A percentile compares a stretch with the other conserved stretches of the same genome.
These are phyloP conservation scores for Zapornia atra DNA, from an alignment of 2,113 vertebrate genomes.

Conservation along the genomic window DNA sequence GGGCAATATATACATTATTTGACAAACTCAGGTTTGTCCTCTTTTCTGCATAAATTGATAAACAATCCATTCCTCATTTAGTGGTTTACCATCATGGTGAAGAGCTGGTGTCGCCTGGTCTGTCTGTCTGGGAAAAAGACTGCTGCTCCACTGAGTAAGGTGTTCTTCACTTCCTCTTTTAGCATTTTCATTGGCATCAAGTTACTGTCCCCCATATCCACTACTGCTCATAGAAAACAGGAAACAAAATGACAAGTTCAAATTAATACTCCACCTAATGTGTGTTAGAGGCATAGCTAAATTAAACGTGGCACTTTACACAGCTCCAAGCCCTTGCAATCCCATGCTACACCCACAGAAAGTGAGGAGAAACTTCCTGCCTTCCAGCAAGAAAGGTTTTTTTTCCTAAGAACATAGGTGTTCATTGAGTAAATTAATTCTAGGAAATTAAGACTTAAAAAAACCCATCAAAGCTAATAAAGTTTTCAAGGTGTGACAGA, in stretches of 20 bases:
- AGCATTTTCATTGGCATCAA: conserved; percentile 77
- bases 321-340: not conserved
- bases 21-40: not conserved
- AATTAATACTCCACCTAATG: not conserved
- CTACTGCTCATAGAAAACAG: conserved; percentile 79
- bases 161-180: conserved; percentile 88
- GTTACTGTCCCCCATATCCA: conserved; percentile 82
- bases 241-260: not conserved
- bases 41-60: not conserved
- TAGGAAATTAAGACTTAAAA: not conserved
- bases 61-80: not conserved
- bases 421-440: not conserved
- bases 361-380: not conserved
- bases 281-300: not conserved
- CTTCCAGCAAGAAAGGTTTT: not conserved
- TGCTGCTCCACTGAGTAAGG: conserved; percentile 91
- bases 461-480: not conserved
- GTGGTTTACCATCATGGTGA: conserved; percentile 90
- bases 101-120: conserved; percentile 87
- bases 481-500: not conserved
- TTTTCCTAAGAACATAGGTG: not conserved
- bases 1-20: not conserved
- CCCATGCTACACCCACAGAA: not conserved
- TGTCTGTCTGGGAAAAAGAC: conserved; percentile 93
- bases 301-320: not conserved